Evolutionary conservation across 2,113 vertebrate species (phyloP), one percentile per base, ranked within the genome.

Genomic region (Trachemys scripta): DNA sequence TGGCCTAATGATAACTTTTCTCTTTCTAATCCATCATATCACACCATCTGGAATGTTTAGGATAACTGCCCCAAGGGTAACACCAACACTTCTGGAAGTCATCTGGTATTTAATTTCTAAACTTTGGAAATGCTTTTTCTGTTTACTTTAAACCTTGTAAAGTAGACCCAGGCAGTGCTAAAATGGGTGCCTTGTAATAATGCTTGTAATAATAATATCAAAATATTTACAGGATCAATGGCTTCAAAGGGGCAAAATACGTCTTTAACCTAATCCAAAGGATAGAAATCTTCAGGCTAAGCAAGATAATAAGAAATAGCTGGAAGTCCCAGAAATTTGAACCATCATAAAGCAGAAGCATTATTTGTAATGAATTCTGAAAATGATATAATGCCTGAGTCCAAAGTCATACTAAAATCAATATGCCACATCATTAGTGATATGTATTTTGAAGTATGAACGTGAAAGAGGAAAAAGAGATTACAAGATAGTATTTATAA

Each of bases 291-390:
- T 93, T 42, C 29, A 84, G 35, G 29, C 93, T 84, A 95, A 92
- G 72, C 82, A 82, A 92, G 82, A 80, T 78, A 94, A 80, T 82
- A 91, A 59, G 72, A 95, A 95, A 91, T 89, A 94, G 69, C 87
- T 95, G 62, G 53, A 89, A 81, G 76, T 96, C 83, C 88, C 83
- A 93, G 96, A 94, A 90, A 92, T n/a, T 83, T 80, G 76, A 85
- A 29, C 22, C 59, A 82, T 69, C 59, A 56, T 76, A 92, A 88
- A 95, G 69, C 29, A 88, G 82, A 92, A 96, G 84, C 87, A 93
- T 95, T 96, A 89, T 95, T 94, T 96, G 87, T 95, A 96, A 95
- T 94, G 88, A 89, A 93, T 96, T 87, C 90, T 92, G 87, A 96
- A 93, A 93, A 88, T 42, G 4, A 82, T 84, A 92, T 49, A 84